Evolutionary conservation across 2,888 invertebrate species (phyloP).

Genomic region (Gnatocerus cornutus): DNA sequence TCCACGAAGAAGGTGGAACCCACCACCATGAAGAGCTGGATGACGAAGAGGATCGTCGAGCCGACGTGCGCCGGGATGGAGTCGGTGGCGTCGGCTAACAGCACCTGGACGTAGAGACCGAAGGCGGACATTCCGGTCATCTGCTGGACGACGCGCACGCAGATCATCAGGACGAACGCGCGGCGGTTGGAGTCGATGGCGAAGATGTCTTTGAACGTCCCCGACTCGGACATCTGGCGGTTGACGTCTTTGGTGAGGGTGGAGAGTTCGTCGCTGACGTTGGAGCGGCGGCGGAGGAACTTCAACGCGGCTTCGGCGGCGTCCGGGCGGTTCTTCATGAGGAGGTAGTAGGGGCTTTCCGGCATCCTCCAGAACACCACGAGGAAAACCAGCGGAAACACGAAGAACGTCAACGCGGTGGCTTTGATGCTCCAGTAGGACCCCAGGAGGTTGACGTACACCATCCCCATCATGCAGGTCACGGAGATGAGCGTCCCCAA

Average conservation of each 20-base stretch:
- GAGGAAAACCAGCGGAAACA: constrained; percentile 59
- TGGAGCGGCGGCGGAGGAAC: constrained; percentile 56
- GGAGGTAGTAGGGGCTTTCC: constrained; percentile 64
- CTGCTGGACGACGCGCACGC: constrained; percentile 68
- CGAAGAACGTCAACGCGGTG: constrained; percentile 53
- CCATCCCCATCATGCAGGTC: constrained; percentile 42
- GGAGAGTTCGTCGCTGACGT: constrained; percentile 61
- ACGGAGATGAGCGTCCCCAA: constrained; percentile 37
- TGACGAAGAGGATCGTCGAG: constrained; percentile 69
- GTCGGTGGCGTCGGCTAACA: constrained; percentile 63
- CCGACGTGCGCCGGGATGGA: constrained; percentile 63
- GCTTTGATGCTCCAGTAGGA: constrained; percentile 56
- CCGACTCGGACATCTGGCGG: constrained; percentile 65
- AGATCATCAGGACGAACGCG: constrained; percentile 76
- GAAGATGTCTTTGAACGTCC: constrained; percentile 74
- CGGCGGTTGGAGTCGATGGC: constrained; percentile 75
- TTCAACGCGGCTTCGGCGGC: constrained; percentile 58
- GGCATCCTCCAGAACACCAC: constrained; percentile 61
- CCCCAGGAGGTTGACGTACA: constrained; percentile 59
- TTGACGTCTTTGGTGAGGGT: constrained; percentile 59
- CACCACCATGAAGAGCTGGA: constrained; percentile 66
- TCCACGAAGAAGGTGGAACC: constrained; percentile 62
- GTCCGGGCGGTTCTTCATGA: constrained; percentile 58
- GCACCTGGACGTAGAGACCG: constrained; percentile 61
- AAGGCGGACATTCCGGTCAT: constrained; percentile 62